These are phyloP conservation scores for Ligdia adustata DNA, from an alignment of 2,888 invertebrate genomes.

Conservation along the genomic window DNA sequence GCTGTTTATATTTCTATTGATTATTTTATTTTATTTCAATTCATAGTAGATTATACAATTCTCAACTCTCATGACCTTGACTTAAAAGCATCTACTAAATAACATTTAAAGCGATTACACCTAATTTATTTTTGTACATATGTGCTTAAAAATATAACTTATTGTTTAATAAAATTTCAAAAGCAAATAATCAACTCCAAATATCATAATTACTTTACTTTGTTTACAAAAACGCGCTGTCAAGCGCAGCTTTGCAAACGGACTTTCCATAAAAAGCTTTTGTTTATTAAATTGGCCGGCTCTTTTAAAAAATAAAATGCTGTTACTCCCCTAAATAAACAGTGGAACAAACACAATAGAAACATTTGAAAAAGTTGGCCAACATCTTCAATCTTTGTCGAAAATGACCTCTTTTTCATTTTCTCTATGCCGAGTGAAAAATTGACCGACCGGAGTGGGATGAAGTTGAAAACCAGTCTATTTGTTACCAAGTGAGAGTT, in stretches of 20 bases:
- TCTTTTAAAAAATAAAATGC: constrained; percentile 16
- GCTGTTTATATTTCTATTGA: too few species aligned
- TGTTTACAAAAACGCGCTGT: not conserved
- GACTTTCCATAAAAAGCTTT: constrained; percentile 10
- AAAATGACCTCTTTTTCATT: constrained; percentile 35
- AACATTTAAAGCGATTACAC: too few species aligned
- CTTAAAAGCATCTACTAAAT: too few species aligned
- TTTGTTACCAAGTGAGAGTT: constrained; percentile 4
- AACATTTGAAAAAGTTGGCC: constrained; percentile 23
- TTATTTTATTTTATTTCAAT: too few species aligned
- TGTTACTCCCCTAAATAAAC: constrained; percentile 26
- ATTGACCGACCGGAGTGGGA: constrained; percentile 31
- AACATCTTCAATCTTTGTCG: constrained; percentile 32
- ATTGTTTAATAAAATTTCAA: too few species aligned
- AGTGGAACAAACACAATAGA: constrained; percentile 29
- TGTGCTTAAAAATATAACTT: too few species aligned
- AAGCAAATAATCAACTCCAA: too few species aligned
- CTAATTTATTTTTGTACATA: too few species aligned
- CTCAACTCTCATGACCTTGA: too few species aligned
- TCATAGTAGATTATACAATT: too few species aligned
- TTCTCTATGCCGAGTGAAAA: constrained; percentile 29
- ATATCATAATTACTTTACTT: too few species aligned
- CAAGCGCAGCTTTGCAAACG: constrained; percentile 2
- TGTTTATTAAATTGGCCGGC: constrained; percentile 17
- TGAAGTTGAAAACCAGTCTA: not conserved